Base-by-base conservation (phyloP, 2,797 vertebrate species). In the Anguilla anguilla region DNA sequence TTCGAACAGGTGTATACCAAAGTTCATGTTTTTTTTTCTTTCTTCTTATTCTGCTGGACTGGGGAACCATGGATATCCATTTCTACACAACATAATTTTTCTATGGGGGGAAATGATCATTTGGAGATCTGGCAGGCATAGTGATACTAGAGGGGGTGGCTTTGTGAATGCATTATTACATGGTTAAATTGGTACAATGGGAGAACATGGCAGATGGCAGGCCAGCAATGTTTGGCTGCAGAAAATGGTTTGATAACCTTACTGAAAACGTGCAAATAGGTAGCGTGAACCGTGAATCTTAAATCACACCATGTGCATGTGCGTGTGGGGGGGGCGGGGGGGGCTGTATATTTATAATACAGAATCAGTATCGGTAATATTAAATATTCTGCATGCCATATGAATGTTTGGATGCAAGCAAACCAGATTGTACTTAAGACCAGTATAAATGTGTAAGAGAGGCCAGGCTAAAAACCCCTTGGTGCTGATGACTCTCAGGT, bases 1-100 rank as follows among this genome's bases (percentile, higher is more conserved):
- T 82, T 46, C 46, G 3, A 82, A n/a, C 79, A 82, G 79, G 79
- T 82, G 79, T 49, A 51, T n/a, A 81, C 39, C 39, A 81, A 82
- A 51, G 79, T 46, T 82, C 79, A n/a, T 51, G 10, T 19, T 82
- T n/a, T 82, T 82, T 19, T 22, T 49, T 82, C 6, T 49, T 81
- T 7, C 25, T 49, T 35, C 43, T 51, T 51, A 25, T 82, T 25
- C 19, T 51, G 43, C 46, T 79, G 9, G 72, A 4, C 31, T 2
- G 11, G 35, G 39, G 74, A 79, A 79, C 74, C 39, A 22, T 17
- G 7, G 35, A 79, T 79, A 46, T 79, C 35, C 39, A 43, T 46
- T 79, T 79, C 74, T 82, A 46, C 79, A 46, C 46, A 15, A 35
- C 79, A 19, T 46, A 79, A 79, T 79, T 79, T 43, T 82, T 10